Percentiles rank a stretch among this genome's conserved stretches.
Evolutionary conservation across 2,888 invertebrate genomes (phyloP).

Genomic region (Mactromeris polynyma): DNA sequence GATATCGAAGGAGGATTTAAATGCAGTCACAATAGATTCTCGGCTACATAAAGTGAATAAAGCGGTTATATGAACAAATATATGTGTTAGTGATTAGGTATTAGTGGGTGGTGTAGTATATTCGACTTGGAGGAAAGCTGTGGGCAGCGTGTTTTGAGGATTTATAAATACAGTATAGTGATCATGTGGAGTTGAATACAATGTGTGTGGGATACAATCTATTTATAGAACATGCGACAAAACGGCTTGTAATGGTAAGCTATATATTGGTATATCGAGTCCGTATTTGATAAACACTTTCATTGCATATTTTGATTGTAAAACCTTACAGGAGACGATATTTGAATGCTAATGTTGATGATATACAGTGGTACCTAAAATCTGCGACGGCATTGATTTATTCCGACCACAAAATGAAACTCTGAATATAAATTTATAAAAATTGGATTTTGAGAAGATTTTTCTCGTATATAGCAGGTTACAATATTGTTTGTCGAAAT

Average conservation of each 20-base stretch:
- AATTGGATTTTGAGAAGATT: no score
- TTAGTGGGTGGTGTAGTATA: neutral
- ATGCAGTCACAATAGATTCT: slow-evolving; percentile 30
- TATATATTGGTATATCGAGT: neutral
- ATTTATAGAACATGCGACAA: slow-evolving; percentile 5
- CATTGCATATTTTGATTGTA: neutral
- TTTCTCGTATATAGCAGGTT: no score
- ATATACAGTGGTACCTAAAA: neutral
- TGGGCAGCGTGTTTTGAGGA: neutral
- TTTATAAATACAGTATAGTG: neutral
- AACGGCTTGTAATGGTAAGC: neutral
- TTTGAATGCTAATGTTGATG: neutral
- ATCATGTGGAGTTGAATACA: neutral
- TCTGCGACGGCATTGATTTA: neutral
- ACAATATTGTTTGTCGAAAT: no score
- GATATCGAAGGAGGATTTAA: slow-evolving; percentile 33
- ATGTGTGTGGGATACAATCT: slow-evolving; percentile 20
- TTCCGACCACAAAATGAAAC: neutral
- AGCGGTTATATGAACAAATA: slow-evolving; percentile 6
- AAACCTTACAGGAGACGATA: neutral
- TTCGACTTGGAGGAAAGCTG: neutral
- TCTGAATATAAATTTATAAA: neutral
- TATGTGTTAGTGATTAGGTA: slow-evolving; percentile 8
- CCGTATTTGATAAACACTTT: neutral
- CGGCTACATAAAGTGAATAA: neutral